phyloP scores from a whole-genome alignment of 2,113 vertebrate genomes.

The Atractosteus spatula region DNA sequence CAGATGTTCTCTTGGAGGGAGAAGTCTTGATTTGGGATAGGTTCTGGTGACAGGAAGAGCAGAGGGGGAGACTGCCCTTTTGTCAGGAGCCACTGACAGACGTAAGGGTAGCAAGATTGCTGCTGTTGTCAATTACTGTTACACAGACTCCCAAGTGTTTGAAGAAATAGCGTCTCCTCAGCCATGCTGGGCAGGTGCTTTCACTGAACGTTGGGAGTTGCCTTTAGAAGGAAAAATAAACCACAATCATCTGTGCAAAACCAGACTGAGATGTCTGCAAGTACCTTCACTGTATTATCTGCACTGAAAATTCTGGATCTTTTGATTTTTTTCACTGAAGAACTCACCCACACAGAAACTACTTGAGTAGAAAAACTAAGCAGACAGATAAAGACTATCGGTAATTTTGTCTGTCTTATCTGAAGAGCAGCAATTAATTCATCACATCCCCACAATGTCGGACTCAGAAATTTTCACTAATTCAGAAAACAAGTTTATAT shows the following conservation, averaged over 20 bases:
- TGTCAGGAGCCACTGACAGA: slow-evolving; percentile 23
- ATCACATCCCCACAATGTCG: too few relatives aligned
- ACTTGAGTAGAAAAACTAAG: too few relatives aligned
- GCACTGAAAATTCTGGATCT: background rate
- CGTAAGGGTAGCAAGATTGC: slow-evolving; percentile 16
- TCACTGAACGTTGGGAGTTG: background rate
- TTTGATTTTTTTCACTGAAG: background rate
- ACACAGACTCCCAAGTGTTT: slow-evolving; percentile 13
- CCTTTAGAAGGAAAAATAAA: background rate
- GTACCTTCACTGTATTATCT: background rate
- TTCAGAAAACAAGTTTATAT: too few relatives aligned
- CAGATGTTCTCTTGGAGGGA: slow-evolving; percentile 34
- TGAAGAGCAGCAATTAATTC: too few relatives aligned
- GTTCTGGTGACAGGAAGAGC: slow-evolving; percentile 23
- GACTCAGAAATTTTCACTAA: too few relatives aligned
- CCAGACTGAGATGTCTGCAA: background rate
- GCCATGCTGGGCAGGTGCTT: slow-evolving; percentile 14
- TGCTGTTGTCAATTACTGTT: slow-evolving; percentile 35
- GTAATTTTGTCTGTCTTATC: too few relatives aligned
- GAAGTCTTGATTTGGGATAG: slow-evolving; percentile 36
- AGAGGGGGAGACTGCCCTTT: slow-evolving; percentile 28
- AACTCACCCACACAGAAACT: too few relatives aligned
- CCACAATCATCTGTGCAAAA: background rate
- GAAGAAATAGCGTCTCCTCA: slow-evolving; percentile 7
- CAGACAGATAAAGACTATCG: too few relatives aligned